A percentile compares a stretch with the other conserved stretches of the same genome.
Conservation (phyloP, 92 coral and sea anemone species). For the Ricordea florida region DNA sequence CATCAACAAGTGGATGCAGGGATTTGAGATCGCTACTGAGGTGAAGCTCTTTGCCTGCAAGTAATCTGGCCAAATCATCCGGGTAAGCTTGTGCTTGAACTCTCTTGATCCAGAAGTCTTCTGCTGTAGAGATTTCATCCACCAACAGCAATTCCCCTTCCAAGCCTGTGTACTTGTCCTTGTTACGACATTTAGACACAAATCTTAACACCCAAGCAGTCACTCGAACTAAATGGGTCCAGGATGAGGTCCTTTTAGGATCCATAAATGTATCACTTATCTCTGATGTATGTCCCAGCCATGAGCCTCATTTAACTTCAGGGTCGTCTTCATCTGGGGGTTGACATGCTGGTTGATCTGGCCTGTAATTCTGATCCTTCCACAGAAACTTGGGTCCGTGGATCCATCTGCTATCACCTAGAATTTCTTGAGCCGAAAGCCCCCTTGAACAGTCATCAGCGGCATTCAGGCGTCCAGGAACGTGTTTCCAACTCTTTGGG, state of each 20-base stretch:
- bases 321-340: slow-evolving; percentile 7
- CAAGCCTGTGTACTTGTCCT: neutral
- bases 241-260: slow-evolving; percentile 19
- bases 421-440: slow-evolving; percentile 3
- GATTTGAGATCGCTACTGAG: slow-evolving; percentile 30
- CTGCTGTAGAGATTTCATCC: slow-evolving; percentile 10
- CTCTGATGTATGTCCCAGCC: slow-evolving; percentile 15
- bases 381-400: slow-evolving; percentile 8
- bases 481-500: slow-evolving; percentile 16
- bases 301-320: slow-evolving; percentile 20
- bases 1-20: slow-evolving; percentile 24
- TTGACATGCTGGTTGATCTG: neutral
- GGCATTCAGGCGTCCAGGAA: slow-evolving; percentile 21
- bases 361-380: slow-evolving; percentile 16
- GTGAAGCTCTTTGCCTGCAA: slow-evolving; percentile 18
- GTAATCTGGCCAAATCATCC: slow-evolving; percentile 1
- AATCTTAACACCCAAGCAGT: slow-evolving; percentile 15
- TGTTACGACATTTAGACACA: slow-evolving; percentile 4
- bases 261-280: slow-evolving; percentile 4
- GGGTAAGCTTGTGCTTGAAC: slow-evolving; percentile 22
- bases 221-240: slow-evolving; percentile 18
- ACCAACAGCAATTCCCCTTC: neutral
- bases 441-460: slow-evolving; percentile 37
- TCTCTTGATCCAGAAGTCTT: slow-evolving; percentile 19
- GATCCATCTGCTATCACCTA: slow-evolving; percentile 10